Conservation (phyloP, 2,797 vertebrate genomes). For the Smutsia temminckii region DNA sequence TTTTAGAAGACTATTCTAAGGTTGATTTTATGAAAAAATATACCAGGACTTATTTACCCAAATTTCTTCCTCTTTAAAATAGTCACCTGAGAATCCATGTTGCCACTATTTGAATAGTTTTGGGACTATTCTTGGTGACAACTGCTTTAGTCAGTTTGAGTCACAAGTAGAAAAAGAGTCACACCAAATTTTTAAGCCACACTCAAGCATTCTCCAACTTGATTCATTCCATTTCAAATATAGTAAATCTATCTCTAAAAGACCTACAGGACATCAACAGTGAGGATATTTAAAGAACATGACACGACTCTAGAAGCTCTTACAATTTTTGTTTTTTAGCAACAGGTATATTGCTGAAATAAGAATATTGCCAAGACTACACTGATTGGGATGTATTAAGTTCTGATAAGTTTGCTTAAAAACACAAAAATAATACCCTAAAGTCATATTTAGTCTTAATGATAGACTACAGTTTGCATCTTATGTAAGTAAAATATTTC, state of each 20-base stretch:
- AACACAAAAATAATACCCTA: not conserved
- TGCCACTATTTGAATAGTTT: slow-evolving; percentile 4
- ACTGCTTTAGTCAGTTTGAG: not conserved
- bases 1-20: slow-evolving; percentile 12
- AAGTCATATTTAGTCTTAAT: slow-evolving; percentile 4
- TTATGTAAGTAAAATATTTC: slow-evolving; percentile 20
- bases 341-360: not conserved
- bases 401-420: slow-evolving; percentile 33
- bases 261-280: not conserved
- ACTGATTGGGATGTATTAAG: not conserved
- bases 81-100: not conserved
- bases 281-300: slow-evolving; percentile 19
- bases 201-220: slow-evolving; percentile 10
- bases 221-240: slow-evolving; percentile 22
- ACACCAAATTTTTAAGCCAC: slow-evolving; percentile 42
- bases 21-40: slow-evolving; percentile 47
- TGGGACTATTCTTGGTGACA: slow-evolving; percentile 37
- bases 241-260: slow-evolving; percentile 40
- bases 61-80: slow-evolving; percentile 1
- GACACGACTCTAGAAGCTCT: not conserved
- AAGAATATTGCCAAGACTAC: not conserved
- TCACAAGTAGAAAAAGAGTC: not conserved
- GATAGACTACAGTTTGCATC: not conserved
- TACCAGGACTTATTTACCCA: slow-evolving; percentile 40
- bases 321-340: not conserved